Evolutionary conservation across 2,888 invertebrate species (phyloP), one percentile per base, ranked within the genome.

Genomic region (Tachina lurida): DNA sequence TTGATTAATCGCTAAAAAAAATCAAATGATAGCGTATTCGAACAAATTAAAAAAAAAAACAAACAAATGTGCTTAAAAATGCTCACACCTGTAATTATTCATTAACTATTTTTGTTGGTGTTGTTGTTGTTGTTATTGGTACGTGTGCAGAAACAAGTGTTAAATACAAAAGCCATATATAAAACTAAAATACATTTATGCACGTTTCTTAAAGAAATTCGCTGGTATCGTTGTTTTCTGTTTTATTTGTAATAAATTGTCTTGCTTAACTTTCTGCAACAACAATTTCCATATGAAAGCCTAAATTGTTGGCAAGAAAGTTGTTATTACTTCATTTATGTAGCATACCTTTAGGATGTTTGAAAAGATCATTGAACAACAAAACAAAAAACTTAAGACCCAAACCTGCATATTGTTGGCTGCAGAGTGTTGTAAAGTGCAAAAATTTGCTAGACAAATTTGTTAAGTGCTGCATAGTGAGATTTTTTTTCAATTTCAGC

Each of bases 381-480:
- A 41, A 80, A 76, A 22, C 75, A 49, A 70, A 85, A 74, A 71
- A 85, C 12, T 82, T 75, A 82, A 82, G 85, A 67, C 82, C 79
- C 75, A 71, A 85, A 82, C 85, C 81, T 45, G 5, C 2, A 7
- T 31, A 7, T 31, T 31, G 31, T 13, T 17, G 4, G 7, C 8
- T 62, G 3, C 13, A 62, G 7, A 10, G n/a, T 17, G 10, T 62
- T 60, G 10, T 3, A 41, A 5, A 31, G 31, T 31, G 31, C 31
- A 31, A 5, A 31, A 7, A 31, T 31, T 31, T 31, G 31, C 31
- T 31, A 7, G 31, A 1, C 1, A 7, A 7, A 31, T 31, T 31
- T 31, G 7, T 31, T 31, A 31, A 31, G 31, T 31, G 31, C 7
- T 31, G 31, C 31, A 31, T 7, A 31, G 31, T 31, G 31, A 31